Conservation (phyloP, 1,140 invertebrate species). For the Pseudomyrmex pallidus region DNA sequence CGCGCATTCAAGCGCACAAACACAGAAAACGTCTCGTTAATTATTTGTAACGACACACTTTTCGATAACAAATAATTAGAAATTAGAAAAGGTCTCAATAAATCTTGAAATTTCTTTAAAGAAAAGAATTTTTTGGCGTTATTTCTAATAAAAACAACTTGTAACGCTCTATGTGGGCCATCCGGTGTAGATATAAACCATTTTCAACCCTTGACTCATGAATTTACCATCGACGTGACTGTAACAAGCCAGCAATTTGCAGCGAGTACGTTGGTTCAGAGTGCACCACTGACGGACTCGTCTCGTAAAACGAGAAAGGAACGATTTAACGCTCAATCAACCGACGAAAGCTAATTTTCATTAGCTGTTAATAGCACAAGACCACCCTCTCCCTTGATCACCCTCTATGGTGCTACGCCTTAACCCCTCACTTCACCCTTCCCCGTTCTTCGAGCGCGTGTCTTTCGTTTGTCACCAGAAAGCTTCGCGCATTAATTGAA, state of each 20-base stretch:
- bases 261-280: constrained; percentile 78
- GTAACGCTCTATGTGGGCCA: background rate
- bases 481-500: constrained; percentile 23
- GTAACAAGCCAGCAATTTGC: constrained; percentile 37
- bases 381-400: constrained; percentile 70
- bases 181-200: constrained; percentile 10
- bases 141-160: background rate
- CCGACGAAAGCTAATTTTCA: constrained; percentile 85
- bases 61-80: background rate
- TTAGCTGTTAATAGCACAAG: constrained; percentile 84
- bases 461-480: constrained; percentile 44
- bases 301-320: constrained; percentile 83
- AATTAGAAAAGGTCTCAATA: no score
- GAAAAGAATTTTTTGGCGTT: no score
- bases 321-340: constrained; percentile 85
- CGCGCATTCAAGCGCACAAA: constrained; percentile 2
- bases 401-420: constrained; percentile 70
- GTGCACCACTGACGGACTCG: constrained; percentile 77
- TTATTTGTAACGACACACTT: background rate
- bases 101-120: no score
- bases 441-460: constrained; percentile 48
- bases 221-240: constrained; percentile 51
- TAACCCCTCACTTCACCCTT: constrained; percentile 67
- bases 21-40: constrained; percentile 8
- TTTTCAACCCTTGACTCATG: constrained; percentile 45